Evolutionary conservation across 2,797 vertebrate species (phyloP), one percentile per base, ranked within the genome.

Genomic region (Chelon auratus): DNA sequence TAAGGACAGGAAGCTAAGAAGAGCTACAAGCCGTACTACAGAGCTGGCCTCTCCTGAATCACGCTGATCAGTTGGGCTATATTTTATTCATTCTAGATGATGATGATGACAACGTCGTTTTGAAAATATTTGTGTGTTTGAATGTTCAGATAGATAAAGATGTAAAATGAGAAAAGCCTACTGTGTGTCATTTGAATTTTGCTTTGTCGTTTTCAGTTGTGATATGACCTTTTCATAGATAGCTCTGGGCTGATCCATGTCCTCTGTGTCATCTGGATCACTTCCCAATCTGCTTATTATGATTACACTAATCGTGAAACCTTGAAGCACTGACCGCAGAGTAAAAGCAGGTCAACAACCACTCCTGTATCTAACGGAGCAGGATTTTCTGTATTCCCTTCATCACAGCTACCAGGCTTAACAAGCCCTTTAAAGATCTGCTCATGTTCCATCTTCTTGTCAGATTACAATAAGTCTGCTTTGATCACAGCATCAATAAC

Each of bases 261-360:
- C 60, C 50, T 4, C 22, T 57, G 33, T n/a, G 20, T 81, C 64
- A 70, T 40, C 58, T 26, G 47, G 14, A 63, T 72, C 67, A 70
- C 36, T 26, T 64, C 50, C 17, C 11, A 68, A 71, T 77, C 72
- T 72, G 51, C 8, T 77, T 68, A 50, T 63, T 67, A 70, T 64
- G 22, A 78, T 77, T 66, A 64, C 22, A 76, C 67, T 40, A 52
- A 74, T 69, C 22, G 1, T 39, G 61, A 39, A 74, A 48, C 62
- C 11, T 52, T 59, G 30, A 73, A 53, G 22, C 45, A 61, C 26
- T 59, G 56, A 51, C 47, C 5, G 4, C 43, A 22, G 5, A 58
- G 45, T 22, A 51, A 33, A 62, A n/a, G 5, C 18, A 57, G 63
- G 51, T 53, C 5, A 62, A 58, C 70, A 56, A 59, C 24, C 54